Conservation (phyloP, 2,888 invertebrate species). For the Lithophane ornitopus region DNA sequence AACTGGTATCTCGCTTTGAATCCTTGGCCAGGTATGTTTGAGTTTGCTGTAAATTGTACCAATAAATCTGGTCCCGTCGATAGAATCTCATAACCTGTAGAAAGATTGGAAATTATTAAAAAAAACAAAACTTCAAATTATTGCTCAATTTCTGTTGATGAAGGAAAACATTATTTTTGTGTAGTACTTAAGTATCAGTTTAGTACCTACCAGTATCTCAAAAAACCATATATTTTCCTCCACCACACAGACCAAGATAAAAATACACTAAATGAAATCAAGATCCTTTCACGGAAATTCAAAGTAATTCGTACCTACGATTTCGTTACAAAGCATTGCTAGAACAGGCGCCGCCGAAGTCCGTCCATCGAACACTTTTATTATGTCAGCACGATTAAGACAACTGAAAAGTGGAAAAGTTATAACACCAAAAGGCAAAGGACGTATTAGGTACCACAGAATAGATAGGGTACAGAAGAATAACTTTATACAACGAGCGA, state of each 20-base stretch:
- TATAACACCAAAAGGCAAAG: conserved; percentile 43
- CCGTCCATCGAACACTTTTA: conserved; percentile 96
- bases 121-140: background rate
- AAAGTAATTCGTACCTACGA: conserved; percentile 84
- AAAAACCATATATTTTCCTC: background rate
- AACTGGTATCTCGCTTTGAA: conserved; percentile 95
- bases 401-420: conserved; percentile 91
- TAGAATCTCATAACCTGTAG: conserved; percentile 93
- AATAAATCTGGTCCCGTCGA: conserved; percentile 95
- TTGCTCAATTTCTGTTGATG: too few relatives aligned
- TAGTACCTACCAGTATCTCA: background rate
- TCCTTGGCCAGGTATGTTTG: conserved; percentile 94
- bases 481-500: background rate
- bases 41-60: conserved; percentile 96
- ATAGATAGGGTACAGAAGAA: conserved; percentile 6
- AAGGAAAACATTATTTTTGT: background rate
- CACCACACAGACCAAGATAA: background rate
- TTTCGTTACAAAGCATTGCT: conserved; percentile 95
- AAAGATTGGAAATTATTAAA: too few relatives aligned
- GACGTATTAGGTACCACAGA: conserved; percentile 20
- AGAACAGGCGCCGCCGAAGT: conserved; percentile 93
- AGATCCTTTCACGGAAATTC: conserved; percentile 2
- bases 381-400: conserved; percentile 95
- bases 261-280: conserved; percentile 28
- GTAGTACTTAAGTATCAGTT: background rate